Percentiles rank a stretch among this genome's conserved stretches.
These are phyloP conservation scores for Physella acuta DNA, from an alignment of 1,140 invertebrate genomes.

Conservation along the genomic window DNA sequence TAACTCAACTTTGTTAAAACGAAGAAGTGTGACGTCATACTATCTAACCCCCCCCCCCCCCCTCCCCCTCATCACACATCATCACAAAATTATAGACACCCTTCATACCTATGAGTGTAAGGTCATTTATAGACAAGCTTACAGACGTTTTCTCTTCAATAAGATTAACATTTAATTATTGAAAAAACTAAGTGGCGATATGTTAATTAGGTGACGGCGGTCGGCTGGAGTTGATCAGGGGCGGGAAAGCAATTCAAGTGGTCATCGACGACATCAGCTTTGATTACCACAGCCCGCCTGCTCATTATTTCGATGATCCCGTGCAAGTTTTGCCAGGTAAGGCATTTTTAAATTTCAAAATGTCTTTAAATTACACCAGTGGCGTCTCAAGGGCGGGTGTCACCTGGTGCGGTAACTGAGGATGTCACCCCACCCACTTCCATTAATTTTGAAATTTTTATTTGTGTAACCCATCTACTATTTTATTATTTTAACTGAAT, in stretches of 20 bases:
- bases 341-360: neutral
- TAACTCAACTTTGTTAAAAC: too few relatives aligned
- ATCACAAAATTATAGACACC: too few relatives aligned
- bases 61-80: too few relatives aligned
- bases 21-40: too few relatives aligned
- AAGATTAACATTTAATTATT: neutral
- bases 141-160: neutral
- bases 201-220: slow-evolving; percentile 8
- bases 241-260: slow-evolving; percentile 57
- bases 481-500: too few relatives aligned
- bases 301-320: slow-evolving; percentile 8
- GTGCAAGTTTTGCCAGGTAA: slow-evolving; percentile 26
- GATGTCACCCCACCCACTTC: too few relatives aligned
- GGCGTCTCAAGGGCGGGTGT: too few relatives aligned
- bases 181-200: neutral
- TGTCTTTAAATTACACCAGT: too few relatives aligned
- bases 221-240: neutral
- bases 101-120: neutral
- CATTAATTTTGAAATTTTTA: too few relatives aligned
- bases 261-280: slow-evolving; percentile 27
- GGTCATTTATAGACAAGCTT: neutral
- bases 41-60: too few relatives aligned
- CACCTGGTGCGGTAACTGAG: too few relatives aligned
- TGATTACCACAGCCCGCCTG: slow-evolving; percentile 26
- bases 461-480: too few relatives aligned